Base-by-base conservation (phyloP, 1,140 invertebrate species). In the Ectropis grisescens region DNA sequence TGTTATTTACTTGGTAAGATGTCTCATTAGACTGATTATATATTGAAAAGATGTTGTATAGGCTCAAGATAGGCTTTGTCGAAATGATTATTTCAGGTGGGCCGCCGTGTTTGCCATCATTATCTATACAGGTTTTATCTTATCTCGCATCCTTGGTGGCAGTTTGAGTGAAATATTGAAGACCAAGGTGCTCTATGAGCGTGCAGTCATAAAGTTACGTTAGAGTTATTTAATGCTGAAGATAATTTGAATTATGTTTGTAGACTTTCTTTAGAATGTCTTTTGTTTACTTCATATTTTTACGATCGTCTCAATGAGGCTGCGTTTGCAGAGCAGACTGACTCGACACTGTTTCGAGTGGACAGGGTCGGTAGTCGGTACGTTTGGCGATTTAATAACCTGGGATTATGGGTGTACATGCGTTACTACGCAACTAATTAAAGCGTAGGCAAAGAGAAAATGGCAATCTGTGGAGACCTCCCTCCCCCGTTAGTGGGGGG, bases 381-480 rank as follows among this genome's bases (percentile, higher is more conserved):
- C n/a, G n/a, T 36, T 45, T 65, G 65, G 34, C 55, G 52, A 68
- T 72, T 65, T 68, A 74, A 75, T 72, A 75, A 61, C 55, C 45
- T 37, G 41, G 61, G 66, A 76, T 80, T 80, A 80, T 72, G 64
- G 68, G 69, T 74, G 52, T 57, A 75, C 64, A 75, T 65, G 74
- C 71, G 69, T 78, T 70, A 78, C 72, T 76, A 81, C 75, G 70
- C 70, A 81, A 81, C 75, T 81, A 81, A 81, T 81, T 81, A 81
- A 81, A 81, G 72, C 75, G 69, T 81, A 81, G 75, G 72, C 72
- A 81, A 78, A 81, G 75, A 81, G 75, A 81, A 81, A 81, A 81
- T 76, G 75, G 72, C 85, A 86, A 85, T 85, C 72, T 86, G 85
- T 71, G 85, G 84, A 84, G 85, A 79, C 78, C 61, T 82, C 84